Conservation (phyloP, 1,140 invertebrate genomes). For the Cardiocondyla obscurior region DNA sequence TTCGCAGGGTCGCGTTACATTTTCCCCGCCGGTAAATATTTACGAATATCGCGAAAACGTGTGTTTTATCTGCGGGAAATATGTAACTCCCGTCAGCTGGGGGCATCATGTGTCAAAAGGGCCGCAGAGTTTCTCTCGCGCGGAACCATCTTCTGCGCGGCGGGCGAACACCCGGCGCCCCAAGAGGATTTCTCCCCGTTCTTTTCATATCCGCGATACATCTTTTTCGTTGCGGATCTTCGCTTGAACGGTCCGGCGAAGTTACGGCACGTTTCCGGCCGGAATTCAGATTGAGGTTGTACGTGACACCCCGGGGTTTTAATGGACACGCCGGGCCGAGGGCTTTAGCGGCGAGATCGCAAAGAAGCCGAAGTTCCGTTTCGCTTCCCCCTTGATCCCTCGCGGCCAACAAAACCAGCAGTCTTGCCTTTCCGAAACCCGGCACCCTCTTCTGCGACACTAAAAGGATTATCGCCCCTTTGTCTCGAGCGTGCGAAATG, state of each 20-base stretch:
- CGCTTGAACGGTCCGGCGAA: background rate
- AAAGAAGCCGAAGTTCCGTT: background rate
- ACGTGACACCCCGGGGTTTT: conserved; percentile 12
- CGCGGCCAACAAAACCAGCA: too few species aligned
- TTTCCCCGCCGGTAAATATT: background rate
- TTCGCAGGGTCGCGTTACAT: background rate
- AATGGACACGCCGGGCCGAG: background rate
- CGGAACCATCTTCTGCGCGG: background rate
- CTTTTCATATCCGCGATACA: background rate
- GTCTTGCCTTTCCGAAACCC: background rate
- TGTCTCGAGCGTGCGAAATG: background rate
- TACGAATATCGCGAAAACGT: background rate
- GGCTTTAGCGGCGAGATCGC: background rate
- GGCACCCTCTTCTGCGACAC: background rate
- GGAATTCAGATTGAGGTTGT: conserved; percentile 12
- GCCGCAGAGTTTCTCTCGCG: background rate
- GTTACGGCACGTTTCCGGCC: background rate
- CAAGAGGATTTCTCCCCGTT: conserved; percentile 1
- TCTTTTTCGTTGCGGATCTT: background rate
- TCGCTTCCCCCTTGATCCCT: too few species aligned
- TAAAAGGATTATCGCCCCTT: background rate
- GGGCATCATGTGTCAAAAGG: conserved; percentile 7
- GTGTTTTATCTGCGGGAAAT: background rate
- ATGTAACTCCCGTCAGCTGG: background rate
- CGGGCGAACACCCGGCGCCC: background rate